phyloP scores from a whole-genome alignment of 2,797 vertebrate species.

The Rousettus madagascariensis region DNA sequence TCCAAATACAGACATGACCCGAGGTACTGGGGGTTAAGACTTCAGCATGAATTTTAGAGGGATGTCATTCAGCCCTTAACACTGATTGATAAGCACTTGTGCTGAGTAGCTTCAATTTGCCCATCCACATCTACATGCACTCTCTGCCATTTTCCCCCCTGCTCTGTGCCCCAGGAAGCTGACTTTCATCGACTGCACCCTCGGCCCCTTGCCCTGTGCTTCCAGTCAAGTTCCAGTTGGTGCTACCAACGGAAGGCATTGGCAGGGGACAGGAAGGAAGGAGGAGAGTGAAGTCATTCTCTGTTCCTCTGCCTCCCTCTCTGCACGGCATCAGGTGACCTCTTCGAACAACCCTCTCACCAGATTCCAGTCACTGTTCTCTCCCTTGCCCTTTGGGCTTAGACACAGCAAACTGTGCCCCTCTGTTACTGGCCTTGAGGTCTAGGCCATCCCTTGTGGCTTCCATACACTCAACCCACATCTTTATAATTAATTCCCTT shows the following conservation, averaged over 20 bases:
- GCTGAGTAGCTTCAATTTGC: background rate
- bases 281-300: background rate
- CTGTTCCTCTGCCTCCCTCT: background rate
- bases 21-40: background rate
- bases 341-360: background rate
- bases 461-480: background rate
- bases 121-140: background rate
- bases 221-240: background rate
- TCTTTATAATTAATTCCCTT: background rate
- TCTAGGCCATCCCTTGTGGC: background rate
- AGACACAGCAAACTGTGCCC: background rate
- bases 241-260: background rate
- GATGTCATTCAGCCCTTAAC: background rate
- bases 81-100: background rate
- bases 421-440: background rate
- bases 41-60: background rate
- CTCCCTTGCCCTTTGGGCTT: background rate
- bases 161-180: background rate
- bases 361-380: background rate
- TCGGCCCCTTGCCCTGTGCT: background rate
- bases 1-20: background rate
- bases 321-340: too few species aligned
- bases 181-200: background rate
- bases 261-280: background rate
- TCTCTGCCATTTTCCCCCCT: background rate